These are phyloP conservation scores for Hydrochoerus hydrochaeris DNA, from an alignment of 2,113 vertebrate genomes.

Conservation along the genomic window DNA sequence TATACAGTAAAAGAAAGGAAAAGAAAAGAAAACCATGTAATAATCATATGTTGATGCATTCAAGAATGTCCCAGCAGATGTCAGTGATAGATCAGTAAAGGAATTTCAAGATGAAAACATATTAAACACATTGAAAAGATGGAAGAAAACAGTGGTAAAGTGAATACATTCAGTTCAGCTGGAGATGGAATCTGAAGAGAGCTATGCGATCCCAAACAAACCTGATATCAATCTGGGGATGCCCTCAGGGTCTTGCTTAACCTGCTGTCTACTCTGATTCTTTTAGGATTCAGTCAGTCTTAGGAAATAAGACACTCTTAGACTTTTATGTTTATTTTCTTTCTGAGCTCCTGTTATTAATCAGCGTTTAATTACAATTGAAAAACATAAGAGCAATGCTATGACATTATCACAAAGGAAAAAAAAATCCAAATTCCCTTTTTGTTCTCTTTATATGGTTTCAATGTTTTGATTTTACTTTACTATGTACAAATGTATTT, in stretches of 20 bases:
- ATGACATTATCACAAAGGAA: neutral
- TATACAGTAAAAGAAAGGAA: neutral
- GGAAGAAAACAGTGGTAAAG: neutral
- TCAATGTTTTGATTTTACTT: neutral
- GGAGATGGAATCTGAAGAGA: neutral
- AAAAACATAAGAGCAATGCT: neutral
- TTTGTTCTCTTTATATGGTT: neutral
- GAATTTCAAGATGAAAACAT: neutral
- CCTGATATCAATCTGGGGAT: slow-evolving; percentile 17
- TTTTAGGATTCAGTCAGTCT: neutral
- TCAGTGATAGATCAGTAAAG: slow-evolving; percentile 9
- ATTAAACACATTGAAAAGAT: neutral
- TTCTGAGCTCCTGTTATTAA: neutral
- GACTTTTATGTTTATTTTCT: neutral
- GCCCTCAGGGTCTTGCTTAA: neutral
- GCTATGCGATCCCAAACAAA: neutral
- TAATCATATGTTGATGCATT: slow-evolving; percentile 1
- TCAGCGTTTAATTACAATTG: neutral
- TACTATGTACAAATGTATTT: neutral
- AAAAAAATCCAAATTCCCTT: neutral
- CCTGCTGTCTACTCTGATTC: neutral
- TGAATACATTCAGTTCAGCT: neutral
- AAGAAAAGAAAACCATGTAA: neutral
- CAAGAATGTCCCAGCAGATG: slow-evolving; percentile 12
- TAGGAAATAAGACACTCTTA: neutral